phyloP scores from a whole-genome alignment of 2,888 invertebrate species.

The Acanthococcus lagerstroemiae region DNA sequence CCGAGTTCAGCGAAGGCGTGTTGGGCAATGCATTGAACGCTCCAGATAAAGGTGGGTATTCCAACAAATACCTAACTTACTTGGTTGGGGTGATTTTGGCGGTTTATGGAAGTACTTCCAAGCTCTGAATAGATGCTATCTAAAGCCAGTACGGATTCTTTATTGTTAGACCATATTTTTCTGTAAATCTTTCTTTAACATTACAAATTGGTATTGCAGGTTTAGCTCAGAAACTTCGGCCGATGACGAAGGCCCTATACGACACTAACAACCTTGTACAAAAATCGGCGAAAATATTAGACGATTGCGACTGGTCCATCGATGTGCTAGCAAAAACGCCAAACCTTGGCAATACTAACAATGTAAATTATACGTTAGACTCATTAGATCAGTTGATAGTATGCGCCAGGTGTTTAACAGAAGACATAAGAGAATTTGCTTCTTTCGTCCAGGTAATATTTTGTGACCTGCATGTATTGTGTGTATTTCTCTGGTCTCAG shows the following conservation, averaged over 20 bases:
- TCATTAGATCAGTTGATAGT: conserved; percentile 80
- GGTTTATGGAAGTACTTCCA: background rate
- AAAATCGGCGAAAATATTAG: conserved; percentile 62
- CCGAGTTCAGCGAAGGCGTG: conserved; percentile 80
- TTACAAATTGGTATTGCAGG: conserved; percentile 33
- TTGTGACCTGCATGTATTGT: no score
- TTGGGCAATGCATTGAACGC: conserved; percentile 75
- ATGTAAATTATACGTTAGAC: conserved; percentile 45
- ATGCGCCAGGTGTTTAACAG: conserved; percentile 73
- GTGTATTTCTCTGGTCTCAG: no score
- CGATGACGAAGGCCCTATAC: conserved; percentile 66
- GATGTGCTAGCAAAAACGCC: conserved; percentile 50
- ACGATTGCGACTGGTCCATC: conserved; percentile 68
- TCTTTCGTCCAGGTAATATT: conserved; percentile 74
- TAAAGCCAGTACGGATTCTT: no score
- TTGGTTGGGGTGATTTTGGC: no score
- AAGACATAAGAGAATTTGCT: conserved; percentile 79
- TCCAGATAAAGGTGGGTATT: conserved; percentile 57
- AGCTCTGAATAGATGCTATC: no score
- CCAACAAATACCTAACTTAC: no score
- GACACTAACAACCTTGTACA: conserved; percentile 71
- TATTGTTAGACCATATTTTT: background rate
- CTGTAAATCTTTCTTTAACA: background rate
- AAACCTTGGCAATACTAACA: background rate
- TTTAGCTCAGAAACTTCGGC: conserved; percentile 56